Evolutionary conservation across 2,888 invertebrate genomes (phyloP).

Genomic region (Hybos culiciformis): DNA sequence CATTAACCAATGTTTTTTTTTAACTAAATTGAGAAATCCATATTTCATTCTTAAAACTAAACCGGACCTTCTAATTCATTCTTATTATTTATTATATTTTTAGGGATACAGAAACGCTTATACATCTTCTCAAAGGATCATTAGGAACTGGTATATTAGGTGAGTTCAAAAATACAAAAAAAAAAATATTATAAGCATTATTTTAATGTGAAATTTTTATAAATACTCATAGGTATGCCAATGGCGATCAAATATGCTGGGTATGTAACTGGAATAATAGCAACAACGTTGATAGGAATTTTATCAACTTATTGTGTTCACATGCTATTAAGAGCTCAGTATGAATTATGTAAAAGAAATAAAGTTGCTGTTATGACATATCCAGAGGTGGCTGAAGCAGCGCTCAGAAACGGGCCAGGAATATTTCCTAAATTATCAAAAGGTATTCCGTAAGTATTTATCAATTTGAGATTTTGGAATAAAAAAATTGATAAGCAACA

Average conservation of each 20-base stretch:
- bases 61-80: too few relatives aligned
- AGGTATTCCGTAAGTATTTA: constrained; percentile 43
- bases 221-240: constrained; percentile 87
- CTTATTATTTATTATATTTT: constrained; percentile 4
- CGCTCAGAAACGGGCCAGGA: constrained; percentile 55
- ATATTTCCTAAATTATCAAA: constrained; percentile 45
- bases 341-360: constrained; percentile 1
- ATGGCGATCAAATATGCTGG: constrained; percentile 79
- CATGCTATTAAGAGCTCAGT: constrained; percentile 39
- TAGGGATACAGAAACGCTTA: constrained; percentile 5
- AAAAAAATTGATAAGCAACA: not conserved
- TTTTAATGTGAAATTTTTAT: too few relatives aligned
- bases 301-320: constrained; percentile 80
- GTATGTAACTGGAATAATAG: constrained; percentile 56
- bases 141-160: constrained; percentile 84
- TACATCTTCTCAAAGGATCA: constrained; percentile 56
- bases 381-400: constrained; percentile 59
- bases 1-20: too few relatives aligned
- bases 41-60: too few relatives aligned
- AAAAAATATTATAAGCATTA: too few relatives aligned
- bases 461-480: not conserved
- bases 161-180: too few relatives aligned
- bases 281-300: constrained; percentile 60
- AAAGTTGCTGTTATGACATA: constrained; percentile 49
- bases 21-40: too few relatives aligned